Base-by-base conservation (phyloP, 2,888 invertebrate species). In the Labia minor region DNA sequence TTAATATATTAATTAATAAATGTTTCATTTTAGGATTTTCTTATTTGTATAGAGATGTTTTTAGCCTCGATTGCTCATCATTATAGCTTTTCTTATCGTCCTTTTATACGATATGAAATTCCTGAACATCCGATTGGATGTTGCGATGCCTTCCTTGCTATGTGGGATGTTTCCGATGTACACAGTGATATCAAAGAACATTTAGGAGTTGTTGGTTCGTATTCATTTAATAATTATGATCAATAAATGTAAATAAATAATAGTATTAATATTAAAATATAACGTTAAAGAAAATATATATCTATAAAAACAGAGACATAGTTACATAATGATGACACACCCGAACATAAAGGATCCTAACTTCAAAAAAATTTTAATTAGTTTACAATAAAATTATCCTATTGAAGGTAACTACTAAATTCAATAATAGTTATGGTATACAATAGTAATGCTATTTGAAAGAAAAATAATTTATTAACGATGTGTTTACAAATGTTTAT, bases 31-130 rank as follows among this genome's bases (percentile, higher is more conserved):
- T 82, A 95, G 89, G 92, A 97, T 80, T 95, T 97, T 79, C 80
- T 94, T 67, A 95, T 97, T 72, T 97, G 97, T 77, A 92, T 97
- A 74, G 97, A 97, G 82, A 97, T 97, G 97, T 95, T 96, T 76
- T 77, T 96, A 73, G 96, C 96, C 20, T 94, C 96, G 1, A 85
- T 96, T 20, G 96, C 95, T 0, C 96, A 97, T 77, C 93, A 94
- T 77, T 96, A 91, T 78, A 92, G 94, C 74, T 97, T 97, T 78
- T 92, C 95, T n/a, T 92, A 95, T 77, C 86, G 89, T 76, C 92
- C 92, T 61, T 97, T 86, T 75, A 83, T 89, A 18, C 4, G 49
- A 11, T 49, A 49, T 16, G 79, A 81, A 71, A 71, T 75, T 66
- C 62, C 71, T 19, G 71, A 71, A 8, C 76, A 75, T 63, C 76